Base-by-base conservation (phyloP, 2,888 invertebrate species). In the Ferrisia virgata region DNA sequence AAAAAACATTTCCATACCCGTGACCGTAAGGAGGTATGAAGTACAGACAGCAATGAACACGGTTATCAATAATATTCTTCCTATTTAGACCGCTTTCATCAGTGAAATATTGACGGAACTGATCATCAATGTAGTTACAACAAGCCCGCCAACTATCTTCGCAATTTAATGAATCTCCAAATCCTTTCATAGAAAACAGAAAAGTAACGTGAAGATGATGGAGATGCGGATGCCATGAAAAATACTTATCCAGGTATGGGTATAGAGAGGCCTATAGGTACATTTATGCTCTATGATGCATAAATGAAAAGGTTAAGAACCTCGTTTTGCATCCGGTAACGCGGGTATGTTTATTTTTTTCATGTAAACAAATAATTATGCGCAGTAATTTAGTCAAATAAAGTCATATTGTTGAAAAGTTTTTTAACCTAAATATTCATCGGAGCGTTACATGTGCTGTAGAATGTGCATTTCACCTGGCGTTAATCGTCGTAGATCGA, bases 11-110 rank as follows among this genome's bases (percentile, higher is more conserved):
- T 58, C 13, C 47, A 15, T 89, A 97, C 96, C 97, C 97, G 89
- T 96, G 97, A 11, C 97, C 96, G 91, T 95, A 97, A 1, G 98
- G 97, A 64, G 97, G 96, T 85, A 98, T 94, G 89, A 98, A 98
- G 88, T 98, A 98, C 79, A 98, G 91, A 88, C 95, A 98, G 89
- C 98, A 98, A 88, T 98, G 98, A 13, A 98, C 97, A 85, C 98
- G 91, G 89, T 97, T 97, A 89, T 98, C 98, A 88, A 96, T 94
- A 88, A 98, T 97, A 89, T 98, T 96, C 88, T 96, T 92, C 84
- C 98, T 91, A 89, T 98, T 98, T 36, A 98, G 91, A 33, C 98
- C 98, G 89, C 97, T 98, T 89, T 98, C 98, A 87, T 96, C 96
- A 1, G 94, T 95, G 88, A 96, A 91, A 87, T 92, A 93, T 86